Percentiles rank a stretch among this genome's conserved stretches.
phyloP scores from a whole-genome alignment of 2,797 vertebrate genomes.

The Rhincodon typus region DNA sequence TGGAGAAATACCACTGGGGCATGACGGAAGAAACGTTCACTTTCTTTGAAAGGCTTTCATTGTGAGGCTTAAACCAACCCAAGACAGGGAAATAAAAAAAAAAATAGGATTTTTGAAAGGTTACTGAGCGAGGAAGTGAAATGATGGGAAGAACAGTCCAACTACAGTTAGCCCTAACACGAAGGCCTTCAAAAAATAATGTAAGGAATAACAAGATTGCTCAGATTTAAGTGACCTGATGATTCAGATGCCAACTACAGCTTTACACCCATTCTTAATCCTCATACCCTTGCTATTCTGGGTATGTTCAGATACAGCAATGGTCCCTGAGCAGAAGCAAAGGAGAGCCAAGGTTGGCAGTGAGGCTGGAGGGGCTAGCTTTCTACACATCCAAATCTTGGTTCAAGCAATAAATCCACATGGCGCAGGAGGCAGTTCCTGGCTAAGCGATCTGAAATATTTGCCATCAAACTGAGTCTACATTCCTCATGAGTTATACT shows the following conservation, averaged over 20 bases:
- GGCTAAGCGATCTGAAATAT: background rate
- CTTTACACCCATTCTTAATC: background rate
- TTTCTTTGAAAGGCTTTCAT: background rate
- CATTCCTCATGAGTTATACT: background rate
- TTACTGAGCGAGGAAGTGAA: background rate
- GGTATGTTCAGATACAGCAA: background rate
- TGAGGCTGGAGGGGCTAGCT: background rate
- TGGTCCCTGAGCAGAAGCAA: background rate
- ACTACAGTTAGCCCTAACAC: background rate
- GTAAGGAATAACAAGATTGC: background rate
- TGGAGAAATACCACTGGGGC: background rate
- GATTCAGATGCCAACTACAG: background rate
- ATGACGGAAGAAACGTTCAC: background rate
- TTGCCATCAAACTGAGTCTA: background rate
- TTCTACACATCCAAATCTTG: background rate
- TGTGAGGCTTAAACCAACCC: background rate
- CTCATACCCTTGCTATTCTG: background rate
- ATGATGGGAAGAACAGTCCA: background rate
- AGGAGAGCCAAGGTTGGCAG: background rate
- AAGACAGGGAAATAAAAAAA: background rate
- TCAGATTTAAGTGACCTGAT: background rate
- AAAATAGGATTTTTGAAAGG: background rate
- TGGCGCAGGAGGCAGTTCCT: background rate
- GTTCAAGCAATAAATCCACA: background rate
- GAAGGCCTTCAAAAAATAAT: background rate